Conservation (phyloP, 2,888 invertebrate species). For the Drosophila borborema region DNA sequence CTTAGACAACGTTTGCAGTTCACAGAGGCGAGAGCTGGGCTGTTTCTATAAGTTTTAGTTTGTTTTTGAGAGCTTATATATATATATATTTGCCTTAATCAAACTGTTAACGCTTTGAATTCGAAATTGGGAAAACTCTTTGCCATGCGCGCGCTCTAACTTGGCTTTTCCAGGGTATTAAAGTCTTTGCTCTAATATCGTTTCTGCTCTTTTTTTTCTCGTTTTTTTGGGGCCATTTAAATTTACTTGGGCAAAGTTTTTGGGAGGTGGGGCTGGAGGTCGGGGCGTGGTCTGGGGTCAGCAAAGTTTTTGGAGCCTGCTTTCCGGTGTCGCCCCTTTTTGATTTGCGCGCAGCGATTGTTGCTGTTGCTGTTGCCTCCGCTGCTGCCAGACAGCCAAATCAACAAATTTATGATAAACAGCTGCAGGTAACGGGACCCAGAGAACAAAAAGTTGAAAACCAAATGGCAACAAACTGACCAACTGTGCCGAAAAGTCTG, state of each 20-base stretch:
- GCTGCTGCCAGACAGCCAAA: slow-evolving; percentile 76
- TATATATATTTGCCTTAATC: slow-evolving; percentile 10
- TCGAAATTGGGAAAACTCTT: slow-evolving; percentile 26
- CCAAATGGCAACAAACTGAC: slow-evolving; percentile 55
- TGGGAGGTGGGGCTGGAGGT: background rate
- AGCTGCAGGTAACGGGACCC: slow-evolving; percentile 75
- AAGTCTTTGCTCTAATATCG: slow-evolving; percentile 48
- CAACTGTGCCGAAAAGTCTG: slow-evolving; percentile 55
- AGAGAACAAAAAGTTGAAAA: slow-evolving; percentile 29
- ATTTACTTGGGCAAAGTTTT: slow-evolving; percentile 73
- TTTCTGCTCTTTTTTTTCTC: slow-evolving; percentile 22
- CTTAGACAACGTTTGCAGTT: background rate
- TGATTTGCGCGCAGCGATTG: slow-evolving; percentile 44
- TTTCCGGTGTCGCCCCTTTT: slow-evolving; percentile 59
- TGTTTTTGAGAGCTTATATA: background rate
- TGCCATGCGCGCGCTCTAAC: background rate
- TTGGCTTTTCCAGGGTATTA: slow-evolving; percentile 45
- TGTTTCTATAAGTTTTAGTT: background rate
- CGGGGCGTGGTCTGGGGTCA: slow-evolving; percentile 3
- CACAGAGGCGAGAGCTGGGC: background rate
- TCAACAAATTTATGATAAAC: slow-evolving; percentile 81
- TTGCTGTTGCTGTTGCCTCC: slow-evolving; percentile 38
- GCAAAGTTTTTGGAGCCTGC: slow-evolving; percentile 51
- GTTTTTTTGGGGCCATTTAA: slow-evolving; percentile 58
- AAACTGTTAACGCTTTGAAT: slow-evolving; percentile 19